Evolutionary conservation across 2,113 vertebrate species (phyloP).

Genomic region (Caranx melampygus): DNA sequence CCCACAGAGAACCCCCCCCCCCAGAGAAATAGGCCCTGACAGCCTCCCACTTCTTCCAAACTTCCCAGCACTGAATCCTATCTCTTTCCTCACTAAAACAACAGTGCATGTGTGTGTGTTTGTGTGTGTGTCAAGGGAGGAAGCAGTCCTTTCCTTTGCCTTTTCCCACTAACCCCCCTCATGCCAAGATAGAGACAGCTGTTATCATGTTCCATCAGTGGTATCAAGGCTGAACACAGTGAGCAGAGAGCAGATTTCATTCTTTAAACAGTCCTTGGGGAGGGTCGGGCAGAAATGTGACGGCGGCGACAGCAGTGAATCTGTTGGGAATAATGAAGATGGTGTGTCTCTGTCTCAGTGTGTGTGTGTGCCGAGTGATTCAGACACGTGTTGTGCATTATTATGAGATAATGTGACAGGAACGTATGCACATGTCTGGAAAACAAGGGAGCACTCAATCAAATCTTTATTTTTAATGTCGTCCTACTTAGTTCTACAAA

Average conservation of each 20-base stretch:
- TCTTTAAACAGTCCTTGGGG: slow-evolving; percentile 42
- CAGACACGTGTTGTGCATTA: background rate
- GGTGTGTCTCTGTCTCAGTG: background rate
- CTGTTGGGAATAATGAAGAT: background rate
- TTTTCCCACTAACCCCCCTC: background rate
- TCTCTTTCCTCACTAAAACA: background rate
- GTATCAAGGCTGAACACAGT: slow-evolving; percentile 39
- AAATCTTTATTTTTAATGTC: background rate
- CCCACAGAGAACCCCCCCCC: slow-evolving; percentile 1
- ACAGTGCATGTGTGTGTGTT: background rate
- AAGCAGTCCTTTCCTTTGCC: slow-evolving; percentile 18
- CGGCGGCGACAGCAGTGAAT: slow-evolving; percentile 18
- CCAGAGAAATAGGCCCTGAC: background rate
- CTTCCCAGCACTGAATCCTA: background rate
- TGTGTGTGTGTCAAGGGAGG: background rate
- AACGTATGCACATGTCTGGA: background rate
- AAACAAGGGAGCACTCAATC: background rate
- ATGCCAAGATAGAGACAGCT: slow-evolving; percentile 32
- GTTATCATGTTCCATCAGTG: slow-evolving; percentile 49
- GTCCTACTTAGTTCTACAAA: background rate
- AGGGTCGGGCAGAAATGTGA: slow-evolving; percentile 22
- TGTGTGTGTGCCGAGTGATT: background rate
- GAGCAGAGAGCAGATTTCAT: slow-evolving; percentile 44
- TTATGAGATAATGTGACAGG: background rate
- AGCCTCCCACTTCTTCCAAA: background rate